Conservation (phyloP, 1,140 invertebrate genomes). For the Grapholita molesta region DNA sequence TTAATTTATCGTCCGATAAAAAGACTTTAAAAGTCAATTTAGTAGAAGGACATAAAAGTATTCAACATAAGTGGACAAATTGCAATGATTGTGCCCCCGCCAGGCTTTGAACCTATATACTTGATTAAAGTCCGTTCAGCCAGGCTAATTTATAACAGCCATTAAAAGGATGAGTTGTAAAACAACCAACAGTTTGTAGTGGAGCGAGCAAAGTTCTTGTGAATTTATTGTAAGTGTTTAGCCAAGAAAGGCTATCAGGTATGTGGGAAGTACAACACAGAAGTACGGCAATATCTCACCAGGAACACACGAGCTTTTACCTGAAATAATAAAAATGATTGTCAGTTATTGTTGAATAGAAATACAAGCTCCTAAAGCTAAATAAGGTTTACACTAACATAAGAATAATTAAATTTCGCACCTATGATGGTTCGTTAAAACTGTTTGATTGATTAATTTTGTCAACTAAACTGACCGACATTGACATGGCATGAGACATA, state of each 20-base stretch:
- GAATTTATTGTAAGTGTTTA: slow-evolving; percentile 61
- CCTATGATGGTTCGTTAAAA: too few species aligned
- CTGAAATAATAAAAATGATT: neutral
- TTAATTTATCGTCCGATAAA: neutral
- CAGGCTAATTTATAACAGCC: slow-evolving; percentile 22
- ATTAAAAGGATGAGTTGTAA: slow-evolving; percentile 42
- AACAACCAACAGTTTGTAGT: slow-evolving; percentile 30
- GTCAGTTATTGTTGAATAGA: neutral
- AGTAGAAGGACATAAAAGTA: neutral
- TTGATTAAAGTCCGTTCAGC: slow-evolving; percentile 11
- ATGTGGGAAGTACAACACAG: slow-evolving; percentile 43
- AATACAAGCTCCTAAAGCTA: neutral
- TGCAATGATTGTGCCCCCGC: slow-evolving; percentile 4
- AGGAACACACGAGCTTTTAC: slow-evolving; percentile 11
- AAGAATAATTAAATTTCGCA: too few species aligned
- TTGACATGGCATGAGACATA: too few species aligned
- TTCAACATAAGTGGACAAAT: slow-evolving; percentile 1
- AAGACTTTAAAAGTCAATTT: neutral
- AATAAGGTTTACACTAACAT: too few species aligned
- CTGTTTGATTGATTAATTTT: too few species aligned
- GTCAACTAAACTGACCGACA: too few species aligned
- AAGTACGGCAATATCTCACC: slow-evolving; percentile 28
- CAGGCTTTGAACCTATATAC: slow-evolving; percentile 15
- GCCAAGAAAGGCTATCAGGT: slow-evolving; percentile 48
- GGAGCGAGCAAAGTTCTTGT: slow-evolving; percentile 39